Base-by-base conservation (phyloP, 2,797 vertebrate species). In the Hydrocynus forskahlii region DNA sequence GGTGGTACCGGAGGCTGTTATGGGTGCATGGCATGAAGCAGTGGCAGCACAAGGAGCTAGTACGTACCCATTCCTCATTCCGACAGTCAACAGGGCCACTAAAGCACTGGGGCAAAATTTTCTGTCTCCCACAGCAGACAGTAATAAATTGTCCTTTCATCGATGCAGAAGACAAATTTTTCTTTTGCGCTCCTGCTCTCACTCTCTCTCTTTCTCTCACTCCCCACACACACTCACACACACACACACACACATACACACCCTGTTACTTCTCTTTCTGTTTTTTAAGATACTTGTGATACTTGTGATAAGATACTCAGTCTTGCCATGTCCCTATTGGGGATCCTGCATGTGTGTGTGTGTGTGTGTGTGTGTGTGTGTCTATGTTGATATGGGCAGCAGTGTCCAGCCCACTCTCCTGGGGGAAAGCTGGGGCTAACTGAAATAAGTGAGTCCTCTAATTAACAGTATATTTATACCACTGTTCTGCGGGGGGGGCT, bases 141-240 rank as follows among this genome's bases (percentile, higher is more conserved):
- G 94, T 97, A 96, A 98, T 97, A 97, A 97, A 98, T 96, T 96
- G 96, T 94, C 94, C 96, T 95, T 96, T 97, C 96, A 95, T 95
- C 91, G 91, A 91, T 86, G 92, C 90, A 88, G 90, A 95, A 97
- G 96, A 97, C 93, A 95, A 91, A 94, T 96, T 96, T 95, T 94
- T 92, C 94, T 94, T 94, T 93, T 88, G 88, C 92, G 86, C 81
- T 68, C 17, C 2, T 16, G 6, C 23, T 35, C 48, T 70, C 45
- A 40, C 48, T 52, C 48, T 71, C 67, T 64, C 89, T 79, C 74
- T 77, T 62, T 45, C 72, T 75, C 62, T 79, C 69, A 43, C 77
- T 74, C 81, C n/a, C 2, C 78, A 93, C 95, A 89, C 88, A 89
- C 91, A 92, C 89, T 89, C 88, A 81, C 83, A 79, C 54, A 8